phyloP scores from a whole-genome alignment of 2,113 vertebrate species.

The Blennius ocellaris region DNA sequence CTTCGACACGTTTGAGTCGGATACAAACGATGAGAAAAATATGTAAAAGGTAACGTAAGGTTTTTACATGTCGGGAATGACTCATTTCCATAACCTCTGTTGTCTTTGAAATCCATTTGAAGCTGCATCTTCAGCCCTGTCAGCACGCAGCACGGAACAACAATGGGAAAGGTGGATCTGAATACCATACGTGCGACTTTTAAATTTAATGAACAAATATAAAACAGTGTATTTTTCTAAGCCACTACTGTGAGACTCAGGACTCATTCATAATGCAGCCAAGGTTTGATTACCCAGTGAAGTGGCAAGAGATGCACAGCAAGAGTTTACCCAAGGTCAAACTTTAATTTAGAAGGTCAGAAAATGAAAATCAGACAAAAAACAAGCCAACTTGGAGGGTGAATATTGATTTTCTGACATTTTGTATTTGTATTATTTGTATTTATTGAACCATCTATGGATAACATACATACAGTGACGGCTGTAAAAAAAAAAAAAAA shows the following conservation, averaged over 20 bases:
- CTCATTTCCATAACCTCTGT: not conserved
- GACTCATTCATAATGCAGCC: conserved; percentile 86
- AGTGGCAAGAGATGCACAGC: conserved; percentile 7
- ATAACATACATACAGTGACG: too few species aligned
- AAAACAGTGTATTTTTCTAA: too few species aligned
- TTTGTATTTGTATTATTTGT: too few species aligned
- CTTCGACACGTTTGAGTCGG: conserved; percentile 16
- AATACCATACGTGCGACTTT: too few species aligned
- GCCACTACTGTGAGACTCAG: conserved; percentile 57
- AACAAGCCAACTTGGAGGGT: too few species aligned
- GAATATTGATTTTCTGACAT: too few species aligned
- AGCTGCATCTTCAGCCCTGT: not conserved
- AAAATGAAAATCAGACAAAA: not conserved
- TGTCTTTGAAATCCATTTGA: not conserved
- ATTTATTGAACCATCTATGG: too few species aligned
- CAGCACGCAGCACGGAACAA: not conserved
- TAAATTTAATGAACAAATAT: too few species aligned
- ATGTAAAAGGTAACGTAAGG: not conserved
- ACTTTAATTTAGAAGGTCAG: conserved; percentile 7
- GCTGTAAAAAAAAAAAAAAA: too few species aligned
- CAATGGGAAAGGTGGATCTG: not conserved
- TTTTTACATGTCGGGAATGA: conserved; percentile 9
- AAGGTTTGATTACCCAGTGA: conserved; percentile 55
- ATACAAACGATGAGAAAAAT: conserved; percentile 24
- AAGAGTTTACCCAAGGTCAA: conserved; percentile 33